Percentiles rank a stretch among this genome's conserved stretches.
Evolutionary conservation across 2,888 invertebrate genomes (phyloP).

Genomic region (Polietes domitor): DNA sequence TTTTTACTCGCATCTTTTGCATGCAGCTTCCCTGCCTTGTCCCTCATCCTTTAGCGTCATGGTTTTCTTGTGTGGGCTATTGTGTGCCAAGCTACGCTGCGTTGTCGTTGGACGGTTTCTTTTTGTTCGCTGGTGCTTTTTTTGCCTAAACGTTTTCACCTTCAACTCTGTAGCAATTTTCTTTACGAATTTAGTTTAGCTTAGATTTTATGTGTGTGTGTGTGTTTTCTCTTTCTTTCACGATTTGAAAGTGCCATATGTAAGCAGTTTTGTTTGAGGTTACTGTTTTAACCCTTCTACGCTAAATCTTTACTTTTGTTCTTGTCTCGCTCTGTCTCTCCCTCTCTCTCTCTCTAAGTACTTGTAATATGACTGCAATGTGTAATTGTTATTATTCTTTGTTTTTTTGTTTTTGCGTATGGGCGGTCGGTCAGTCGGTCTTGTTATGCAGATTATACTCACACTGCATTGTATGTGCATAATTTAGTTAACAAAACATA

Average conservation of each 20-base stretch:
- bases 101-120: constrained; percentile 20
- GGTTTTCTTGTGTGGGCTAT: background rate
- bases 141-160: constrained; percentile 55
- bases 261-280: constrained; percentile 45
- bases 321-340: background rate
- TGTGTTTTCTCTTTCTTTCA: constrained; percentile 3
- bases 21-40: background rate
- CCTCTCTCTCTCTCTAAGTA: constrained; percentile 30
- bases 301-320: constrained; percentile 13
- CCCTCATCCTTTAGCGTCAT: background rate
- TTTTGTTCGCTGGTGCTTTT: background rate
- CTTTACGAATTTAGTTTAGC: constrained; percentile 38
- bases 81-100: background rate
- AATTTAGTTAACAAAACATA: constrained; percentile 52
- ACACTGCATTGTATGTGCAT: constrained; percentile 25
- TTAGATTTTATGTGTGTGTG: background rate
- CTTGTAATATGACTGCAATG: constrained; percentile 49
- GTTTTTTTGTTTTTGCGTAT: background rate
- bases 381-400: constrained; percentile 41
- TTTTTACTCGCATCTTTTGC: constrained; percentile 15
- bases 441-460: constrained; percentile 2
- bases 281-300: constrained; percentile 18
- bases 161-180: constrained; percentile 53
- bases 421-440: too few relatives aligned
- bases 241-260: constrained; percentile 25